These are phyloP conservation scores for Pantherophis vulpinus DNA, from an alignment of 2,797 vertebrate genomes.

Conservation along the genomic window DNA sequence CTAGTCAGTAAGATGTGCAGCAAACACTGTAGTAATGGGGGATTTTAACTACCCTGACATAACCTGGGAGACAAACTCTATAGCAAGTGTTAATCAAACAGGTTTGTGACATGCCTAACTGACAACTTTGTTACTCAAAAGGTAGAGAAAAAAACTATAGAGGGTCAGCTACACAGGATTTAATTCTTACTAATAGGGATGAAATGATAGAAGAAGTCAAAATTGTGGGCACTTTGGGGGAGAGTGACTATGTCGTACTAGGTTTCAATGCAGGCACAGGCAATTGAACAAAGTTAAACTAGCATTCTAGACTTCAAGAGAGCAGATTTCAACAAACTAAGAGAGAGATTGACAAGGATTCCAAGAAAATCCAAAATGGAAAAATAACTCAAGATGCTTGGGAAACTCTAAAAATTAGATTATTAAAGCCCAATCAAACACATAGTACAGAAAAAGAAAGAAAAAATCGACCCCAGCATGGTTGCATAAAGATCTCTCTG, in stretches of 20 bases:
- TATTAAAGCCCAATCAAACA: neutral
- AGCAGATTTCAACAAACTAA: neutral
- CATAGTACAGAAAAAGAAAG: neutral
- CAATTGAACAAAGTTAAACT: neutral
- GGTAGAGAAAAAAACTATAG: neutral
- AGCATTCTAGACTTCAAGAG: neutral
- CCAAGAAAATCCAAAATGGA: neutral
- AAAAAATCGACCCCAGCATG: neutral
- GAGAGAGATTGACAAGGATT: neutral
- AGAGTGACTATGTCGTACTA: neutral
- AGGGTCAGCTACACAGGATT: neutral
- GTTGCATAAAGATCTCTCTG: neutral
- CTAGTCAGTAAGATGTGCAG: neutral
- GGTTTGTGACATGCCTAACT: neutral
- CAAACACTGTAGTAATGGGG: neutral
- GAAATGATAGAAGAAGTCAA: neutral
- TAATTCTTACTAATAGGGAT: neutral
- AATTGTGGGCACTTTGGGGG: neutral
- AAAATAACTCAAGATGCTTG: neutral
- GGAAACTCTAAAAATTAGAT: neutral
- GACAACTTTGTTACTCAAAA: neutral
- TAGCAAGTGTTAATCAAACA: neutral
- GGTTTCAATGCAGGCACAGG: neutral
- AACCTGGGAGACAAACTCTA: neutral
- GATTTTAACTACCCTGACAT: neutral